phyloP scores from a whole-genome alignment of 2,888 invertebrate genomes.

The Rhingia campestris region DNA sequence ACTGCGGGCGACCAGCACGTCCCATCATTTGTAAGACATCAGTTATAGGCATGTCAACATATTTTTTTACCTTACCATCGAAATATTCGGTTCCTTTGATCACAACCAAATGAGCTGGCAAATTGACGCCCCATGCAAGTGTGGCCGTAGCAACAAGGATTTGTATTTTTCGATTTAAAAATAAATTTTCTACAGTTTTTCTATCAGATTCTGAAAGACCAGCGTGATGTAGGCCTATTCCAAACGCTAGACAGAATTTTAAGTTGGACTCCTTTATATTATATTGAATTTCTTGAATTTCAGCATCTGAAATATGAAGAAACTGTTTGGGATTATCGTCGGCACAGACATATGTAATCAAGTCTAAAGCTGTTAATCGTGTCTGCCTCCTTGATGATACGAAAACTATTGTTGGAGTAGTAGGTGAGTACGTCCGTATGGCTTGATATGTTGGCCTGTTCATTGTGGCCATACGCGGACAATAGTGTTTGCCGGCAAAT shows the following conservation, averaged over 20 bases:
- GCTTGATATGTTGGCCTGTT: slow-evolving; percentile 99
- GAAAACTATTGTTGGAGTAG: slow-evolving; percentile 95
- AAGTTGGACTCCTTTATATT: slow-evolving; percentile 93
- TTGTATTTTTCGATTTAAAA: slow-evolving; percentile 97
- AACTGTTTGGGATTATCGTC: slow-evolving; percentile 98
- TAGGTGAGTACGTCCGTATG: slow-evolving; percentile 95
- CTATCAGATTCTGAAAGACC: slow-evolving; percentile 97
- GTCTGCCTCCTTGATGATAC: slow-evolving; percentile 99
- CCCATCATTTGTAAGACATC: slow-evolving; percentile 99
- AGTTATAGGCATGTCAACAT: slow-evolving; percentile 99
- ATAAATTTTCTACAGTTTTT: slow-evolving; percentile 95
- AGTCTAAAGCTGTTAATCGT: slow-evolving; percentile 96
- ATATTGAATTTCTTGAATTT: slow-evolving; percentile 91
- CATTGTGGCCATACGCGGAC: slow-evolving; percentile 99
- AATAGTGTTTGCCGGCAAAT: slow-evolving; percentile 98
- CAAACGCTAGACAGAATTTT: slow-evolving; percentile 96
- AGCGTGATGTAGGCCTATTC: slow-evolving; percentile 99
- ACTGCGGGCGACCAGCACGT: slow-evolving; percentile 98
- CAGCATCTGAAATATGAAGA: slow-evolving; percentile 92
- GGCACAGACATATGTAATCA: slow-evolving; percentile 94
- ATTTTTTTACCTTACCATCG: slow-evolving; percentile 97
- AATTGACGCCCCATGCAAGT: slow-evolving; percentile 99
- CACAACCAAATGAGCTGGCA: slow-evolving; percentile 98
- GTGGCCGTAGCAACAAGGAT: slow-evolving; percentile 98
- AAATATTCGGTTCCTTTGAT: slow-evolving; percentile 99